Percentiles rank a stretch among this genome's conserved stretches.
Conservation (phyloP, 2,113 vertebrate genomes). For the Mandrillus leucophaeus region DNA sequence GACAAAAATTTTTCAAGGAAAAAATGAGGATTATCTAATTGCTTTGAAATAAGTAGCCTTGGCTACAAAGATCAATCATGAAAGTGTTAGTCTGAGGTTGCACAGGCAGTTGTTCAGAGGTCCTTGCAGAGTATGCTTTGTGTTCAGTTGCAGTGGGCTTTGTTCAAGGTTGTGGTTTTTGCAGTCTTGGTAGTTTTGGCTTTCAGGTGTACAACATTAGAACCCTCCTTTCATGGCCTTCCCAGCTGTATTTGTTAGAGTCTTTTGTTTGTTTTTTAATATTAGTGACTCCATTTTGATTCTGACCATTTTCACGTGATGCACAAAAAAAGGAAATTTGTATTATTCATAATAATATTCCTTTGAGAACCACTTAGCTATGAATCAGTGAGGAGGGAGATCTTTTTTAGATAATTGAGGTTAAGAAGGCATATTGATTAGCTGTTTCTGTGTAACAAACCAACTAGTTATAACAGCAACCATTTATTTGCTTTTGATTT, state of each 20-base stretch:
- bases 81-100: not conserved
- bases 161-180: not conserved
- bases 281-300: not conserved
- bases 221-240: not conserved
- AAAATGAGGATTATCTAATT: not conserved
- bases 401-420: not conserved
- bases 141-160: not conserved
- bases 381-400: not conserved
- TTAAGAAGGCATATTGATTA: not conserved
- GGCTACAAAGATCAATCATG: not conserved
- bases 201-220: not conserved
- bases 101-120: not conserved
- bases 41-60: not conserved
- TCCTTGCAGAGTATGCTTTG: not conserved
- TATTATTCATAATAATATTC: not conserved
- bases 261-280: not conserved
- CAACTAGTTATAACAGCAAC: not conserved
- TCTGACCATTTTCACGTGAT: not conserved
- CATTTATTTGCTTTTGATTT: not conserved
- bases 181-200: not conserved
- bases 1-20: not conserved
- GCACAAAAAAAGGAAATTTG: not conserved
- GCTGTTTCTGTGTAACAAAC: not conserved
- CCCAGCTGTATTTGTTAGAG: not conserved
- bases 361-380: not conserved